Percentiles rank a stretch among this genome's conserved stretches.
phyloP scores from a whole-genome alignment of 1,140 invertebrate genomes.

The Lethocerus indicus region DNA sequence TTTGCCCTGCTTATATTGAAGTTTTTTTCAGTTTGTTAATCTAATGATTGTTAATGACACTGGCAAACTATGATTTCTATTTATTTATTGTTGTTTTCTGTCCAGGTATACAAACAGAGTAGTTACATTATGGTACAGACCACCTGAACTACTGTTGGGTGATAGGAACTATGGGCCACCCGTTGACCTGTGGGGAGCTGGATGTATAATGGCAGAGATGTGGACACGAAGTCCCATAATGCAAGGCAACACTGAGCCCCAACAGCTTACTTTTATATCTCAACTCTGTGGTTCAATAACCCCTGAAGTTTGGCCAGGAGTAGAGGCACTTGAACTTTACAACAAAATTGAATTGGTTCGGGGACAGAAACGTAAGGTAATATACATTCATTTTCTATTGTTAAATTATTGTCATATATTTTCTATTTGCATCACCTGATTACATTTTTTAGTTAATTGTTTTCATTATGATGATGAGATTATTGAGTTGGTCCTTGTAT shows the following conservation, averaged over 20 bases:
- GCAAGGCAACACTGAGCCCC: conserved; percentile 86
- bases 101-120: conserved; percentile 87
- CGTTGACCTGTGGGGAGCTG: conserved; percentile 96
- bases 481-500: too few relatives aligned
- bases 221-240: conserved; percentile 76
- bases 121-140: conserved; percentile 95
- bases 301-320: conserved; percentile 86
- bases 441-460: too few relatives aligned
- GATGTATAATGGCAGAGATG: conserved; percentile 99
- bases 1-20: too few relatives aligned
- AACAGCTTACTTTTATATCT: conserved; percentile 87
- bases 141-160: conserved; percentile 75
- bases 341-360: conserved; percentile 81
- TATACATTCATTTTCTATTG: conserved; percentile 8
- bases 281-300: conserved; percentile 94
- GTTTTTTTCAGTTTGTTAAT: too few relatives aligned
- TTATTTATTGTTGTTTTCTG: conserved; percentile 9
- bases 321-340: conserved; percentile 83
- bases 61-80: background rate
- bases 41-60: too few relatives aligned
- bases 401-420: too few relatives aligned
- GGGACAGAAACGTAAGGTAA: conserved; percentile 75
- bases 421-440: too few relatives aligned
- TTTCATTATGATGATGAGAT: too few relatives aligned
- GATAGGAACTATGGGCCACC: conserved; percentile 92